Evolutionary conservation across 2,797 vertebrate species (phyloP).

Genomic region (Intellagama lesueurii): DNA sequence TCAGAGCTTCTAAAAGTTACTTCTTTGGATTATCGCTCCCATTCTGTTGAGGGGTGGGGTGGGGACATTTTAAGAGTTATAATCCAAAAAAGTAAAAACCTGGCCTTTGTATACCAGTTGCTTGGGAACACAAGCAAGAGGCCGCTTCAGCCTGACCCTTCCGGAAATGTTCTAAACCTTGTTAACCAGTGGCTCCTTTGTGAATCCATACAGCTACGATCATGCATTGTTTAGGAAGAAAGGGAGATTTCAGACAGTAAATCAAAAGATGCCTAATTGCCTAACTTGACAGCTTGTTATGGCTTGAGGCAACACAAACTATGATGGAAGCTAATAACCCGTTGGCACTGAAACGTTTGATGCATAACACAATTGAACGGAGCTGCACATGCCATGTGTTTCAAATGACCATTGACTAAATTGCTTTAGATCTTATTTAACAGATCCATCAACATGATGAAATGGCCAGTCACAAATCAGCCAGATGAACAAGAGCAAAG

Average conservation of each 20-base stretch:
- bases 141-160: no score
- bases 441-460: constrained; percentile 77
- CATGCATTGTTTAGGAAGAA: constrained; percentile 71
- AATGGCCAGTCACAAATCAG: constrained; percentile 72
- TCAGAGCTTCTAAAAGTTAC: no score
- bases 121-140: no score
- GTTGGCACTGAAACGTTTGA: constrained; percentile 75
- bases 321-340: constrained; percentile 81
- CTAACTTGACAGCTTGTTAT: constrained; percentile 83
- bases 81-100: no score
- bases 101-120: no score
- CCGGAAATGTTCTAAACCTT: not conserved
- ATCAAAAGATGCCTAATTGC: constrained; percentile 81
- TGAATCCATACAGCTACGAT: constrained; percentile 75
- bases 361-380: constrained; percentile 64
- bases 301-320: constrained; percentile 77
- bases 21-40: no score
- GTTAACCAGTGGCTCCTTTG: constrained; percentile 77
- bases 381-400: constrained; percentile 74
- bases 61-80: no score
- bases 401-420: constrained; percentile 72
- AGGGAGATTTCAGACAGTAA: constrained; percentile 79
- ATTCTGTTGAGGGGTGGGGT: no score
- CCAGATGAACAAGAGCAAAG: constrained; percentile 68
- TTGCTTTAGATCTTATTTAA: constrained; percentile 76